Percentiles rank a stretch among this genome's conserved stretches.
phyloP scores from a whole-genome alignment of 2,888 invertebrate genomes.

The Platycnemis pennipes region DNA sequence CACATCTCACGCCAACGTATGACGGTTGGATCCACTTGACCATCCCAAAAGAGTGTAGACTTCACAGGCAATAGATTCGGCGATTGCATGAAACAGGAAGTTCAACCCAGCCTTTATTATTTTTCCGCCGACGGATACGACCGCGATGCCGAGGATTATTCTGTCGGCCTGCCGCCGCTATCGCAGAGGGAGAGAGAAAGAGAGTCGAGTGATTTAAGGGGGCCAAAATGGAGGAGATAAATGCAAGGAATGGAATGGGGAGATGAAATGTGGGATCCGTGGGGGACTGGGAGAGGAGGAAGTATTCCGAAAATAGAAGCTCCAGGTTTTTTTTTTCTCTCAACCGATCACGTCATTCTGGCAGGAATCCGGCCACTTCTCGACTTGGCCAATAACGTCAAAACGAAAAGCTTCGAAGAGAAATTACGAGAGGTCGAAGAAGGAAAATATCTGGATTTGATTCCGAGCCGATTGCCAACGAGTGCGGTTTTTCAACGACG shows the following conservation, averaged over 20 bases:
- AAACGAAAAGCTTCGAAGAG: neutral
- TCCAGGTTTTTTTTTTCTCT: neutral
- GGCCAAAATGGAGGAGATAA: neutral
- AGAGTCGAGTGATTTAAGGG: neutral
- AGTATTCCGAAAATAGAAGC: neutral
- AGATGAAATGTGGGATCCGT: neutral
- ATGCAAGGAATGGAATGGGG: neutral
- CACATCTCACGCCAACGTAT: too few relatives aligned
- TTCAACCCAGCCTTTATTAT: too few relatives aligned
- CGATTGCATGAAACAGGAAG: too few relatives aligned
- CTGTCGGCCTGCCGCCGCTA: neutral
- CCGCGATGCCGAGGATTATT: neutral
- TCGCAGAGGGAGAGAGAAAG: neutral
- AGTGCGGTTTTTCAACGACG: neutral
- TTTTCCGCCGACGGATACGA: neutral
- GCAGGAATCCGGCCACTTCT: neutral
- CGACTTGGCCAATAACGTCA: neutral
- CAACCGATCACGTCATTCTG: neutral
- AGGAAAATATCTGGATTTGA: neutral
- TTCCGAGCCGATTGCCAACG: neutral
- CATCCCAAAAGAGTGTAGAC: too few relatives aligned
- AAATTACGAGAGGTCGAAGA: neutral
- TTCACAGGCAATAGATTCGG: too few relatives aligned
- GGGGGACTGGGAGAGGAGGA: neutral
- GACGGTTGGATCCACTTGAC: too few relatives aligned